Percentiles rank a stretch among this genome's conserved stretches.
Conservation (phyloP, 2,797 vertebrate species). For the Rhinichthys osculus region DNA sequence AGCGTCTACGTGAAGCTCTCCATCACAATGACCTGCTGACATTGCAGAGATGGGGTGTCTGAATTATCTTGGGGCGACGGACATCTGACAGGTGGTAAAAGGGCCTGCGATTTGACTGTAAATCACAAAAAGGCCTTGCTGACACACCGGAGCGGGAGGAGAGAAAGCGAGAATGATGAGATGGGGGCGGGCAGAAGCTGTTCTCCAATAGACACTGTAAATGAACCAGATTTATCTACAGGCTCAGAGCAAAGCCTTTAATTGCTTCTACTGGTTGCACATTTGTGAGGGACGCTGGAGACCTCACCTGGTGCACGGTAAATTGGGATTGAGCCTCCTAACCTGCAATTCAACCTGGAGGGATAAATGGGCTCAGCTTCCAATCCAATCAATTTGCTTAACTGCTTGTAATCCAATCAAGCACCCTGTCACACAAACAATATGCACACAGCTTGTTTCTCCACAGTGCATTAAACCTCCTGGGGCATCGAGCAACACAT, state of each 20-base stretch:
- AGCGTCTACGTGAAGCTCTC: conserved; percentile 52
- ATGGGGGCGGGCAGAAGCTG: conserved; percentile 23
- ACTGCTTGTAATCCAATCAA: conserved; percentile 84
- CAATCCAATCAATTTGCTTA: conserved; percentile 78
- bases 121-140: conserved; percentile 43
- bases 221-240: conserved; percentile 62
- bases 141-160: conserved; percentile 6
- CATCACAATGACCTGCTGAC: conserved; percentile 56
- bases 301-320: conserved; percentile 70
- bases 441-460: conserved; percentile 58
- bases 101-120: conserved; percentile 39
- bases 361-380: conserved; percentile 76
- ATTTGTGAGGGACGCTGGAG: conserved; percentile 56
- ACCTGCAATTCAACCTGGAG: conserved; percentile 68
- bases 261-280: conserved; percentile 64
- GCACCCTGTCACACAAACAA: conserved; percentile 78
- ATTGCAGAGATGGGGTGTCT: conserved; percentile 51
- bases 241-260: conserved; percentile 61
- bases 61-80: conserved; percentile 48
- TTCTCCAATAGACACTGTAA: conserved; percentile 59
- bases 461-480: conserved; percentile 57
- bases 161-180: background rate
- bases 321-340: conserved; percentile 75
- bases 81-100: conserved; percentile 47
- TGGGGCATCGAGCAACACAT: conserved; percentile 66